Percentiles rank a stretch among this genome's conserved stretches.
Evolutionary conservation across 2,888 invertebrate genomes (phyloP).

Genomic region (Lapara coniferarum): DNA sequence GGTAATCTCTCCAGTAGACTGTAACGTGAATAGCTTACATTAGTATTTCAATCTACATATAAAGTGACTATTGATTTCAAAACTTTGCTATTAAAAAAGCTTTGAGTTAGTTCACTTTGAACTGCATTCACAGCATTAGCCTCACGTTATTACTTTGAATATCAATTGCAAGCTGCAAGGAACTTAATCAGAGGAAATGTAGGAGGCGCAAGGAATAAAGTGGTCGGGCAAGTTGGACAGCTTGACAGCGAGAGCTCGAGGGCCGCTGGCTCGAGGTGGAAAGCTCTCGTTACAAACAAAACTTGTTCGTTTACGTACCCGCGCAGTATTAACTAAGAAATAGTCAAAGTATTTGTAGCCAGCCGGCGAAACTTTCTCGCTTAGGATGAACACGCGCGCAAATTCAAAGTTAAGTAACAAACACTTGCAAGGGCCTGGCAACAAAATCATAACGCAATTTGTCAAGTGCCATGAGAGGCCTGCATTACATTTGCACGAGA

Average conservation of each 20-base stretch:
- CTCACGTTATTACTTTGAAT: constrained; percentile 12
- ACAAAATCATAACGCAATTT: constrained; percentile 74
- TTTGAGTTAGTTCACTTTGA: constrained; percentile 15
- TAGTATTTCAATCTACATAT: neutral
- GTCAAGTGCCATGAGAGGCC: constrained; percentile 55
- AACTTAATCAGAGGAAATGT: constrained; percentile 45
- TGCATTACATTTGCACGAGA: neutral
- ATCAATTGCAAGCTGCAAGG: constrained; percentile 28
- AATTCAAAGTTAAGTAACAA: constrained; percentile 60
- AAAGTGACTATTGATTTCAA: neutral
- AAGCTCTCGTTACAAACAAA: constrained; percentile 41
- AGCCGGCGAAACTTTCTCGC: constrained; percentile 48
- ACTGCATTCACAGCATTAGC: constrained; percentile 21
- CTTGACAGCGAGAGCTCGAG: constrained; percentile 44
- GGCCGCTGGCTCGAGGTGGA: constrained; percentile 36
- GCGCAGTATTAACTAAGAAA: constrained; percentile 37
- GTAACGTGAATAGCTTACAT: too few relatives aligned
- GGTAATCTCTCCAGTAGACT: too few relatives aligned
- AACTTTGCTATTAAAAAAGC: constrained; percentile 2
- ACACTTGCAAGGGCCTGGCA: constrained; percentile 52
- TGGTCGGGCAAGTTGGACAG: constrained; percentile 48
- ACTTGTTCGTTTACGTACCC: constrained; percentile 39
- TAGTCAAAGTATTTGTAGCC: constrained; percentile 44
- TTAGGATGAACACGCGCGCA: constrained; percentile 51
- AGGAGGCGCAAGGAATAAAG: constrained; percentile 46